These are phyloP conservation scores for Pristionchus arcanus DNA, from an alignment of 2,888 invertebrate species.

Conservation along the genomic window DNA sequence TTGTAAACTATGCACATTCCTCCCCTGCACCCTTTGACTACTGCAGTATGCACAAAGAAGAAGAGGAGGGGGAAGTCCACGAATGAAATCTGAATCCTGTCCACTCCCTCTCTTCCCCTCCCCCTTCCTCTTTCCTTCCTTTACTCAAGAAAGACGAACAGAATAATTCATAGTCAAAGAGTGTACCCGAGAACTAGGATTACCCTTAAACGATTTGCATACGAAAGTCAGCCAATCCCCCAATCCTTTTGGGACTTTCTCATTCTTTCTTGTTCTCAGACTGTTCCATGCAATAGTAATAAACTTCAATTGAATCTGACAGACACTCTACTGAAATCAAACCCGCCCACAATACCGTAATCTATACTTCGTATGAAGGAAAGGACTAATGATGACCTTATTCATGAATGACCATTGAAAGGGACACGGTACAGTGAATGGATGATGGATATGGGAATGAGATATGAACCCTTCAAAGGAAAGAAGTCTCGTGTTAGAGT, in stretches of 20 bases:
- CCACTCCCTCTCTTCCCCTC: background rate
- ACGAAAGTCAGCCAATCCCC: background rate
- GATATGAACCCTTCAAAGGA: background rate
- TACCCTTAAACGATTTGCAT: background rate
- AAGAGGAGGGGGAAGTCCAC: constrained; percentile 37
- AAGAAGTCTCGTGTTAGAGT: background rate
- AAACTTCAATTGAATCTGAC: background rate
- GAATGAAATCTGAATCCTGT: constrained; percentile 37
- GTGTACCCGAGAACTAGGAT: constrained; percentile 23
- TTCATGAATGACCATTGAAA: background rate
- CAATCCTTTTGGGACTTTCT: background rate
- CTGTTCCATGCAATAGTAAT: background rate
- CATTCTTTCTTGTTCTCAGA: background rate
- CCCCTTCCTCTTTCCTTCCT: constrained; percentile 20
- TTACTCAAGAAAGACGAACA: background rate
- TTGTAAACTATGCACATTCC: constrained; percentile 14
- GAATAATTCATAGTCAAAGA: constrained; percentile 38
- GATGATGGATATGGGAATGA: background rate
- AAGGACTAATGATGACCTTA: background rate
- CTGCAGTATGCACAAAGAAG: constrained; percentile 18
- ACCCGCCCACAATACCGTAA: background rate
- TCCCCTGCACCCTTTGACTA: background rate
- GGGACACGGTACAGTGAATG: background rate
- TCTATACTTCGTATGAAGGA: background rate
- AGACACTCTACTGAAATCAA: background rate